phyloP scores from a whole-genome alignment of 2,888 invertebrate genomes.

The Lapara coniferarum region DNA sequence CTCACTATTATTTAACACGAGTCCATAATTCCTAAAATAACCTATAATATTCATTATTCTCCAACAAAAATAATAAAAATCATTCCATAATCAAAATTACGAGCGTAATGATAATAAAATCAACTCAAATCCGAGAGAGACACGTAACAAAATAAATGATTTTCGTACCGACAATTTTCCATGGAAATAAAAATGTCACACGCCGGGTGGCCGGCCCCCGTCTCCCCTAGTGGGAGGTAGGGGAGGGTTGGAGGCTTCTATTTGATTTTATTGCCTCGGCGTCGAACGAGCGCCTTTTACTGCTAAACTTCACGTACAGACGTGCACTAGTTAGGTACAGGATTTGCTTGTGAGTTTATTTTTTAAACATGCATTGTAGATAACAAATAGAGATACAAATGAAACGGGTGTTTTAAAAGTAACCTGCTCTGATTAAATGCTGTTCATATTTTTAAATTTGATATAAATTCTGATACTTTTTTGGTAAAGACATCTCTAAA shows the following conservation, averaged over 20 bases:
- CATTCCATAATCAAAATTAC: not conserved
- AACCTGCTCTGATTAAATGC: too few relatives aligned
- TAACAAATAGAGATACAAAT: not conserved
- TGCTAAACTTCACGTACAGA: constrained; percentile 46
- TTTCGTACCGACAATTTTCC: constrained; percentile 26
- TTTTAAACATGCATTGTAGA: not conserved
- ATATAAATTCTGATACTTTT: too few relatives aligned
- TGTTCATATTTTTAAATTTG: too few relatives aligned
- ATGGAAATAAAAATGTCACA: constrained; percentile 39
- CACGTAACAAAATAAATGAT: constrained; percentile 22
- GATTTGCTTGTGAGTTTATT: constrained; percentile 4
- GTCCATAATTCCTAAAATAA: not conserved
- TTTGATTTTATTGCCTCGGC: constrained; percentile 66
- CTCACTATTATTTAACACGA: not conserved
- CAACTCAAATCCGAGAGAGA: constrained; percentile 1
- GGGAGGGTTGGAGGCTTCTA: constrained; percentile 43
- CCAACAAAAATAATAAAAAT: not conserved
- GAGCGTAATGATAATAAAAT: constrained; percentile 10
- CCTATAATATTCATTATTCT: not conserved
- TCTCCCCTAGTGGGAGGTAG: constrained; percentile 29
- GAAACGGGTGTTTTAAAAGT: too few relatives aligned
- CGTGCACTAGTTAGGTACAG: constrained; percentile 13
- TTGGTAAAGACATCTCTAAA: too few relatives aligned
- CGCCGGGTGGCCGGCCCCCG: constrained; percentile 28
- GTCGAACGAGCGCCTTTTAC: constrained; percentile 45